These are phyloP conservation scores for Brachionus rubens DNA, from an alignment of 1,140 invertebrate species.

Conservation along the genomic window DNA sequence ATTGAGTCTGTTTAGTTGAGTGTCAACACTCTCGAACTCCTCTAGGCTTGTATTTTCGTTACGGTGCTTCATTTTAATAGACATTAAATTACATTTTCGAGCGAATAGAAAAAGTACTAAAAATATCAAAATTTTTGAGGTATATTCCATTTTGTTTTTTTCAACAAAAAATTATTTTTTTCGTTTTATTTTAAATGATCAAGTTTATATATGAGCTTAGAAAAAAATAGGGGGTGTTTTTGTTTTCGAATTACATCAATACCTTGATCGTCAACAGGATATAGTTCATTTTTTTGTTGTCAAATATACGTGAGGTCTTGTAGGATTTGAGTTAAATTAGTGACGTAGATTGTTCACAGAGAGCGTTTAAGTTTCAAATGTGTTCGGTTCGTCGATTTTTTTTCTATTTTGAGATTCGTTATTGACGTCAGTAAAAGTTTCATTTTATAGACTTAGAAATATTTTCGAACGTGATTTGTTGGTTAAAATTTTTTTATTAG, in stretches of 20 bases:
- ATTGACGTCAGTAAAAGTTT: constrained; percentile 24
- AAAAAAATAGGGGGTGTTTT: no score
- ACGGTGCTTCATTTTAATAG: not conserved
- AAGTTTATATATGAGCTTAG: no score
- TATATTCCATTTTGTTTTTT: no score
- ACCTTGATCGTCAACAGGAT: not conserved
- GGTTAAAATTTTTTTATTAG: not conserved
- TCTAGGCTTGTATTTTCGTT: not conserved
- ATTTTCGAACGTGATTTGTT: constrained; percentile 4
- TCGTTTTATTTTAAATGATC: no score
- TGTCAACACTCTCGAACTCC: not conserved
- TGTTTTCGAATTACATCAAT: constrained; percentile 15
- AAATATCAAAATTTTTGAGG: no score
- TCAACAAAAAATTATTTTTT: no score
- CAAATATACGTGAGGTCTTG: constrained; percentile 34
- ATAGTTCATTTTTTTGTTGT: not conserved
- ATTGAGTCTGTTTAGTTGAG: not conserved
- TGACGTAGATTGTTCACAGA: not conserved
- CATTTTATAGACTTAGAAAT: no score
- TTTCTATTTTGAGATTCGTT: no score
- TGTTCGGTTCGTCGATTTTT: no score
- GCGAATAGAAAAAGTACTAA: no score
- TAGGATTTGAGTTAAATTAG: not conserved
- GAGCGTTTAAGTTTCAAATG: not conserved
- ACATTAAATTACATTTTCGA: no score